A percentile compares a stretch with the other conserved stretches of the same genome.
phyloP scores from a whole-genome alignment of 2,113 vertebrate genomes.

The Nematolebias whitei region DNA sequence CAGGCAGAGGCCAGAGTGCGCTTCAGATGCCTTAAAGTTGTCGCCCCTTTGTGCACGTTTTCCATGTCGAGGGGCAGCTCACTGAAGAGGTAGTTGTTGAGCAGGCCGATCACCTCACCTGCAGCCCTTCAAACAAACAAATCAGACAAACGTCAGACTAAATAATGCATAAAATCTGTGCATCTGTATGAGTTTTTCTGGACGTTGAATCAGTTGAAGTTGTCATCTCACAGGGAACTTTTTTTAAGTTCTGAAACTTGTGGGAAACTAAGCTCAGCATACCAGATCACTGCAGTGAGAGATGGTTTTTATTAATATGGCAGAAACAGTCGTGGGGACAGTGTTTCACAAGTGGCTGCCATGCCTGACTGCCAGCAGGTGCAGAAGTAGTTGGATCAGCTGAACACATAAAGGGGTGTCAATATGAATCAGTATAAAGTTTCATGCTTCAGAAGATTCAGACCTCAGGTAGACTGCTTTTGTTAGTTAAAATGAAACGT shows the following conservation, averaged over 20 bases:
- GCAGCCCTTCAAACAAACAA: constrained; percentile 64
- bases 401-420: neutral
- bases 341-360: constrained; percentile 11
- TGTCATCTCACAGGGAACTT: neutral
- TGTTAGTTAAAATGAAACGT: too few relatives aligned
- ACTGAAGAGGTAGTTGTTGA: constrained; percentile 84
- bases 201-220: neutral
- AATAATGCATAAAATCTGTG: neutral
- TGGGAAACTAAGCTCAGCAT: neutral
- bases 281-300: too few relatives aligned
- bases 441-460: neutral
- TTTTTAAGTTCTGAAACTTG: neutral
- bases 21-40: constrained; percentile 78
- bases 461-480: neutral
- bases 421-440: neutral
- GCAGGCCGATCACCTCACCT: constrained; percentile 77
- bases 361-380: constrained; percentile 32
- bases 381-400: neutral
- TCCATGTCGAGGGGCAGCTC: constrained; percentile 83
- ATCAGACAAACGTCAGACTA: neutral
- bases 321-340: neutral
- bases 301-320: constrained; percentile 18
- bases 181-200: neutral
- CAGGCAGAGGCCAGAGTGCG: constrained; percentile 78
- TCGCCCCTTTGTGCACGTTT: constrained; percentile 78